Conservation (phyloP, 2,113 vertebrate genomes). For the Sphyrna mokarran region DNA sequence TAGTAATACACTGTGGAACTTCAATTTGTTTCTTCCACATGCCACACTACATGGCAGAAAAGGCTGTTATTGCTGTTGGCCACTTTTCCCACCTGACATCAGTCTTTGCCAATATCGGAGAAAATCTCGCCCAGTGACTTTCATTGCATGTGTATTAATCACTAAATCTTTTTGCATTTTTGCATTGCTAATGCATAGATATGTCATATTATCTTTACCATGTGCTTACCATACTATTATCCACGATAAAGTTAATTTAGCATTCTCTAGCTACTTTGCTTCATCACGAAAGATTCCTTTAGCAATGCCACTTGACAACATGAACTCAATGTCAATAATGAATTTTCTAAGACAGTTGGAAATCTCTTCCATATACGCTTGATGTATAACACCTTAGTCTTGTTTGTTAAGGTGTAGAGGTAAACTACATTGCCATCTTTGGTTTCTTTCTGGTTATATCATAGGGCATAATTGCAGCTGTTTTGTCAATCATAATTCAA, state of each 20-base stretch:
- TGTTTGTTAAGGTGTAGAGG: neutral
- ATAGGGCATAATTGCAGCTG: neutral
- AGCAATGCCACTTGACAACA: neutral
- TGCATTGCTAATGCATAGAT: neutral
- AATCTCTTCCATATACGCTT: neutral
- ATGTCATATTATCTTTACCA: neutral
- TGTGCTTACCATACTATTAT: neutral
- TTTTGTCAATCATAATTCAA: neutral
- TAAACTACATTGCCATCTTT: neutral
- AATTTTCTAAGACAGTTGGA: neutral
- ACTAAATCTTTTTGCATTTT: neutral
- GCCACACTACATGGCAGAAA: too few species aligned
- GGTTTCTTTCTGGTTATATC: neutral
- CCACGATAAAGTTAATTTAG: neutral
- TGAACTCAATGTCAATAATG: neutral
- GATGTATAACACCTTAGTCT: neutral
- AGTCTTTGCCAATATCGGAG: too few species aligned
- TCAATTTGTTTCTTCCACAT: too few species aligned
- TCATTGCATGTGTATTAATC: neutral
- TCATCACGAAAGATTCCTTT: neutral
- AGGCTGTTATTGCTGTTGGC: too few species aligned
- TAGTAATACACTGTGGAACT: too few species aligned
- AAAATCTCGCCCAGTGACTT: neutral
- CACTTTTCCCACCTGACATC: too few species aligned
- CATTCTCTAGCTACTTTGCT: neutral